phyloP scores from a whole-genome alignment of 2,797 vertebrate genomes.

The Pipistrellus pipistrellus region DNA sequence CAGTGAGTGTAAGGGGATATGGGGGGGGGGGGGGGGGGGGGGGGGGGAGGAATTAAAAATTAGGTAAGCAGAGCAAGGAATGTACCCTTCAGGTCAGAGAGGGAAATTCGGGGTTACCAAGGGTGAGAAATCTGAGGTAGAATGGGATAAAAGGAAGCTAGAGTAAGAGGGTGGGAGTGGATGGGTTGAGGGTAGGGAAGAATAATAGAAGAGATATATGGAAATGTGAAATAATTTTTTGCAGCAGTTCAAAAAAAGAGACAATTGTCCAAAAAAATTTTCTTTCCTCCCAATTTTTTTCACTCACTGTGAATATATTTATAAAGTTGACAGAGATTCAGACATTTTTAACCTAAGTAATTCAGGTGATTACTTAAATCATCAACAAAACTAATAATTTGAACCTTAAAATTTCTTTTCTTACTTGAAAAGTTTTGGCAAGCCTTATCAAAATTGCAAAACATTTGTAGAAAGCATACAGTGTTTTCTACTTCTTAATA shows the following conservation, averaged over 20 bases:
- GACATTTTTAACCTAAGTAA: not conserved
- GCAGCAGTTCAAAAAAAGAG: not conserved
- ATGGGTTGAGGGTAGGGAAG: not conserved
- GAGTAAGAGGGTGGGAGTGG: not conserved
- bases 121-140: not conserved
- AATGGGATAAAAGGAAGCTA: not conserved
- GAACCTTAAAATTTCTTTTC: not conserved
- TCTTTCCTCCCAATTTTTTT: not conserved
- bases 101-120: not conserved
- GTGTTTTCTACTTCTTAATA: not conserved
- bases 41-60: too few species aligned
- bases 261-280: not conserved
- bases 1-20: not conserved
- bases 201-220: not conserved
- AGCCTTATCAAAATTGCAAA: not conserved
- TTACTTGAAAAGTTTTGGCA: constrained; percentile 33
- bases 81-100: not conserved
- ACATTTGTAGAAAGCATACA: not conserved
- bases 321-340: not conserved
- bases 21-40: too few species aligned
- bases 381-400: not conserved
- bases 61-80: not conserved
- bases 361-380: not conserved
- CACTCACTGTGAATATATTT: not conserved
- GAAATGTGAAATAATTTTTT: not conserved